Conservation (phyloP, 1,140 invertebrate species). For the Neomicropteryx cornuta region DNA sequence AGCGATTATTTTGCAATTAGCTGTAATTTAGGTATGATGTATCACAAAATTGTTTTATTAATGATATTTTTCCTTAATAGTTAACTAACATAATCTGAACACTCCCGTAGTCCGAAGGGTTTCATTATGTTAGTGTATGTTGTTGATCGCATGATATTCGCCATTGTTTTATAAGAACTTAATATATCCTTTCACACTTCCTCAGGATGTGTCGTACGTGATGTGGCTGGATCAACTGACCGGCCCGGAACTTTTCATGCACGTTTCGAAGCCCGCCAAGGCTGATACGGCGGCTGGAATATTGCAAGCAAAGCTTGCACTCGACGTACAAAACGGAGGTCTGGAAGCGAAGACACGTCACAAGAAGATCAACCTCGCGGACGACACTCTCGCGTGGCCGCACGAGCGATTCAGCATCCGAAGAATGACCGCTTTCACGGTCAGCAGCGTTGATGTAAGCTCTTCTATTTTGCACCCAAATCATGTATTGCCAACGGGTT, state of each 20-base stretch:
- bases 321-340: slow-evolving; percentile 53
- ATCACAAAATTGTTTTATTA: no score
- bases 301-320: slow-evolving; percentile 19
- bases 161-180: no score
- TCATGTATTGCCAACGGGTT: no score
- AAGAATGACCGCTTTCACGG: slow-evolving; percentile 79
- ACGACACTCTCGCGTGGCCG: slow-evolving; percentile 89
- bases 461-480: background rate
- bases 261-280: slow-evolving; percentile 93
- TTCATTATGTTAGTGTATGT: no score
- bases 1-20: no score
- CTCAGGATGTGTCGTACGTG: slow-evolving; percentile 77
- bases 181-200: no score
- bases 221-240: slow-evolving; percentile 85
- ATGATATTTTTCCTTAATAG: background rate
- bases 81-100: slow-evolving; percentile 8
- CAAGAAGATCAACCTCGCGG: slow-evolving; percentile 96
- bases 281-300: slow-evolving; percentile 61
- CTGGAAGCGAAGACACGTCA: no score
- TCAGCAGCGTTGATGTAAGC: slow-evolving; percentile 61
- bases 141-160: no score
- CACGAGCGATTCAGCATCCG: slow-evolving; percentile 93
- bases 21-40: no score
- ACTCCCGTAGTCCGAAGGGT: no score
- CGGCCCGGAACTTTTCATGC: slow-evolving; percentile 62